Evolutionary conservation across 2,888 invertebrate genomes (phyloP), one percentile per base, ranked within the genome.

Genomic region (Nomada flava): DNA sequence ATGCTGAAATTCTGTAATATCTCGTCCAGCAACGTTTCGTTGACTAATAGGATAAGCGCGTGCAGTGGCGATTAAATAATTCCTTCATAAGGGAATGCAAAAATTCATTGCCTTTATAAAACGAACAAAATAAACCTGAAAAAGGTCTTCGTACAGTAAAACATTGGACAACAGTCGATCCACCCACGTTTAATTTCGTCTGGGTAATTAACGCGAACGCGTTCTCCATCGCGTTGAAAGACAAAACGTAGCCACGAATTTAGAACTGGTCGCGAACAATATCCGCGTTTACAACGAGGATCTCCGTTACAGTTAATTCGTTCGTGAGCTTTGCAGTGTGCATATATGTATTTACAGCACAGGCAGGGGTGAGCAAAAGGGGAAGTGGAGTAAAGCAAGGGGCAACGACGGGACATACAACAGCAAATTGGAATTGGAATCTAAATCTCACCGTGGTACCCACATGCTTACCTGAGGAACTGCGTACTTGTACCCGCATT

Each of bases 341-440:
- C 36, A 7, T 7, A 0, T 36, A 0, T 7, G 36, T 36, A 7
- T 53, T 20, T 52, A 15, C 20, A 47, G 15, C 10, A 53, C 20
- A n/a, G 44, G 5, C 9, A 42, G 13, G 29, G 2, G 36, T 2
- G 9, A 62, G n/a, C 4, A 1, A 0, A 20, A 13, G 15, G 10
- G 5, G 2, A 11, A 10, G n/a, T 2, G 9, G 53, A n/a, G 15
- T 36, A n/a, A 64, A 13, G 65, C 44, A 47, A 57, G n/a, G 57
- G 50, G 72, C 36, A 60, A 18, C n/a, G 62, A 47, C 15, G 11
- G 52, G 53, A 55, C 52, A 44, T 57, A 63, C 64, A 67, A 52
- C 77, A 70, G 86, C 84, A 77, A 86, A 88, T 88, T 86, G 79
- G 79, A 86, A 70, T 63, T 64, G 80, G 82, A 87, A 88, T 88